Percentiles rank a stretch among this genome's conserved stretches.
phyloP scores from a whole-genome alignment of 2,113 vertebrate species.

The Pomatorhinus ruficollis region DNA sequence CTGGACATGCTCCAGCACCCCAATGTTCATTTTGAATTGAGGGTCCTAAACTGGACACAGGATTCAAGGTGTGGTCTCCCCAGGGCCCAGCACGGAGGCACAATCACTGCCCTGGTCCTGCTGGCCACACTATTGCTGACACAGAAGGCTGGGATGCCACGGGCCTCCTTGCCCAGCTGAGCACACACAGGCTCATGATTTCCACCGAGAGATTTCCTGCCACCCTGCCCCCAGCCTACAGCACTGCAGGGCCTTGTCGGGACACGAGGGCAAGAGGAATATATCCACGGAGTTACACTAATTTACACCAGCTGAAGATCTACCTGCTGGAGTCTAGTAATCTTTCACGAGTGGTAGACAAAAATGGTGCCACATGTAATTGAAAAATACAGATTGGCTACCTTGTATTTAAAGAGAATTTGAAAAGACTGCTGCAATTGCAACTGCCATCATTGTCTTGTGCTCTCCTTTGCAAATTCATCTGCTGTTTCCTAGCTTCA shows the following conservation, averaged over 20 bases:
- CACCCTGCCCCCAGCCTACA: neutral
- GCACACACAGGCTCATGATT: fast-evolving
- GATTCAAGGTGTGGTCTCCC: neutral
- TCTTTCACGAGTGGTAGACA: neutral
- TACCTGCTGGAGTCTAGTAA: neutral
- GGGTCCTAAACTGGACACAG: neutral
- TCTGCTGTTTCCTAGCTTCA: neutral
- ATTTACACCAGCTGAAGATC: neutral
- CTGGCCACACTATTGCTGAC: neutral
- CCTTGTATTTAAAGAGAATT: neutral
- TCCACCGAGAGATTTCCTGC: neutral
- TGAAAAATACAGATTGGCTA: neutral
- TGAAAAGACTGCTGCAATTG: neutral
- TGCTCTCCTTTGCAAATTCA: neutral
- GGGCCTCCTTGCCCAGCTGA: fast-evolving
- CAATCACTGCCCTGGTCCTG: fast-evolving
- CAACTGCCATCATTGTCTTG: neutral
- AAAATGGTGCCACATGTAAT: neutral
- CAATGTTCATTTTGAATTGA: neutral
- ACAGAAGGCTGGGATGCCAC: neutral
- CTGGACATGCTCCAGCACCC: neutral
- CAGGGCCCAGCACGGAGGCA: neutral
- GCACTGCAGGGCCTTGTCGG: neutral
- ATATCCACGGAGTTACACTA: neutral
- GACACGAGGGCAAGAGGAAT: neutral